These are phyloP conservation scores for Sebastes aleutianus DNA, from an alignment of 2,797 vertebrate species.

Conservation along the genomic window DNA sequence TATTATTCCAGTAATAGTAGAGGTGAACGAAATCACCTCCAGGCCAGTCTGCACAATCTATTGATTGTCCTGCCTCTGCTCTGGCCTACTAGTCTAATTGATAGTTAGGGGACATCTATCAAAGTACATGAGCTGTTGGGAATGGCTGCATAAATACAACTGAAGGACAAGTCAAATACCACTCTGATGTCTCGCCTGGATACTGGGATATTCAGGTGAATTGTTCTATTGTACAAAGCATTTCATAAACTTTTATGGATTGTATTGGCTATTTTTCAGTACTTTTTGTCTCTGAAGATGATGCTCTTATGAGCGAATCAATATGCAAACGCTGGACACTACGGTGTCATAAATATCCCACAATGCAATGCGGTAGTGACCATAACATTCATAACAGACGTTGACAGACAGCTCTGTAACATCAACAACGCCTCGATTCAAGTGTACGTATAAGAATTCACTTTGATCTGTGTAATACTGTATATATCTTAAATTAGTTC, in stretches of 20 bases:
- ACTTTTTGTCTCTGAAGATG: background rate
- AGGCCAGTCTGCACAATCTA: slow-evolving; percentile 16
- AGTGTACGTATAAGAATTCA: too few relatives aligned
- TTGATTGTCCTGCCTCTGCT: slow-evolving; percentile 21
- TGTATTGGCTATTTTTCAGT: background rate
- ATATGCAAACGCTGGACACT: too few relatives aligned
- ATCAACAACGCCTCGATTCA: too few relatives aligned
- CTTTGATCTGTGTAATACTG: too few relatives aligned
- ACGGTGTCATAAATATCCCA: too few relatives aligned
- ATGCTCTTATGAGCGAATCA: background rate
- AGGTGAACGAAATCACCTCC: slow-evolving; percentile 8
- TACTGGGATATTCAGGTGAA: background rate
- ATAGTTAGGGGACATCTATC: slow-evolving; percentile 12
- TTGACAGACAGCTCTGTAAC: too few relatives aligned
- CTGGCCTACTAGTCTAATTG: slow-evolving; percentile 34
- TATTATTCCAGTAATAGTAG: slow-evolving; percentile 12
- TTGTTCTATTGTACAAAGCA: background rate
- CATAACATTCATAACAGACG: too few relatives aligned
- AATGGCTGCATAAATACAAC: background rate
- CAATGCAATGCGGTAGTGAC: too few relatives aligned
- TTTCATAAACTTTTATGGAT: background rate
- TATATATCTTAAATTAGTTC: too few relatives aligned
- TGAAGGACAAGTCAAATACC: background rate
- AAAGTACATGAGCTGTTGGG: background rate
- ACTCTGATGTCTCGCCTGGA: background rate